phyloP scores from a whole-genome alignment of 2,888 invertebrate species.

The Agrotis ipsilon region DNA sequence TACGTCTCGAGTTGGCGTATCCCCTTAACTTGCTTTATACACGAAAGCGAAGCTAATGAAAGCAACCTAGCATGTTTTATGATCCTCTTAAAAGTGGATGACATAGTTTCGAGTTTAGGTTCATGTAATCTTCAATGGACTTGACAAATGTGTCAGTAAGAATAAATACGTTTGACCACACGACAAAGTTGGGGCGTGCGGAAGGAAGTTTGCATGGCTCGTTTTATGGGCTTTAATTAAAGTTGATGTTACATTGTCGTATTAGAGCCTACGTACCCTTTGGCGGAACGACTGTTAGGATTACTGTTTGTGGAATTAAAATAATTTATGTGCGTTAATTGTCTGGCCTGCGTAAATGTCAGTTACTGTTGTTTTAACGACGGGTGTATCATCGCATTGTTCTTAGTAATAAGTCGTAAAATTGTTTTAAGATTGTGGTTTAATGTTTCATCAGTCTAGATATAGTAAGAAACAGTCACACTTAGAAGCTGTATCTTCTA shows the following conservation, averaged over 20 bases:
- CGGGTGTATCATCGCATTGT: constrained; percentile 20
- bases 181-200: constrained; percentile 65
- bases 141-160: constrained; percentile 64
- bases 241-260: constrained; percentile 62
- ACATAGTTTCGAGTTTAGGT: constrained; percentile 67
- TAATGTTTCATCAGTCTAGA: background rate
- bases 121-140: constrained; percentile 65
- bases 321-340: constrained; percentile 53
- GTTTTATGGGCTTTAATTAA: constrained; percentile 73
- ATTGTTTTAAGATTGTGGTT: constrained; percentile 14
- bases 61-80: constrained; percentile 86
- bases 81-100: constrained; percentile 80
- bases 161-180: constrained; percentile 61
- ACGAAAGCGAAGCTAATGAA: constrained; percentile 81
- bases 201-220: constrained; percentile 61
- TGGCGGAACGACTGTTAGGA: constrained; percentile 51
- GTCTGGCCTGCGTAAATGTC: constrained; percentile 33
- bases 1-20: constrained; percentile 80
- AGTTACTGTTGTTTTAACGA: constrained; percentile 30
- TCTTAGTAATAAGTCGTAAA: constrained; percentile 36
- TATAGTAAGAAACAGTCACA: background rate
- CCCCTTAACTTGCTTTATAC: constrained; percentile 82
- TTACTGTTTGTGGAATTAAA: constrained; percentile 54
- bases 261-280: constrained; percentile 56
- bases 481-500: too few relatives aligned